Evolutionary conservation across 35 echinoderm and acorn worm species (phyloP).

Genomic region (Strongylocentrotus purpuratus): DNA sequence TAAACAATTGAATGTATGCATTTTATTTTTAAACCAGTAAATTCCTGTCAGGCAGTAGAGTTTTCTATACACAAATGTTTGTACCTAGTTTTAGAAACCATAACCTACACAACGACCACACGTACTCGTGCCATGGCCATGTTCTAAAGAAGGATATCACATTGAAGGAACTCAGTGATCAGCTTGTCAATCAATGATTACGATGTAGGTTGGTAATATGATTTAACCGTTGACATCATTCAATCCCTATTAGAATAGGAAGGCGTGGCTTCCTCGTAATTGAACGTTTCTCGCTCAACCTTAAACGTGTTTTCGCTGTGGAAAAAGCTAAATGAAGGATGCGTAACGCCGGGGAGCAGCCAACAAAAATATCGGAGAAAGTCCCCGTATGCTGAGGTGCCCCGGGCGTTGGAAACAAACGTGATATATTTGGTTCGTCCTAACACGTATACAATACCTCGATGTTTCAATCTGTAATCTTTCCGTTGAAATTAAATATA

Average conservation of each 20-base stretch:
- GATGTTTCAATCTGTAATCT: background rate
- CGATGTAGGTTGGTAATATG: background rate
- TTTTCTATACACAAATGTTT: too few relatives aligned
- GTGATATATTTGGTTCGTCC: background rate
- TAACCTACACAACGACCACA: background rate
- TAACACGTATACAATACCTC: background rate
- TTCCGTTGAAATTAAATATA: background rate
- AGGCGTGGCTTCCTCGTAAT: slow-evolving; percentile 7
- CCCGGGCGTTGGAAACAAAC: background rate
- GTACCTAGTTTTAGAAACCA: background rate
- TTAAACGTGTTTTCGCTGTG: background rate
- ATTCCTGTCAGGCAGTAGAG: too few relatives aligned
- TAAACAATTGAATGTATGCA: too few relatives aligned
- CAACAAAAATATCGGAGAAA: background rate
- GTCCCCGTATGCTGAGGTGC: background rate
- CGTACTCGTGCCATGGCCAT: background rate
- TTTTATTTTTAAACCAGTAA: too few relatives aligned
- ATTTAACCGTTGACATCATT: background rate
- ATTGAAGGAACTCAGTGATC: slow-evolving; percentile 4
- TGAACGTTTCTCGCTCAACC: slow-evolving; percentile 15
- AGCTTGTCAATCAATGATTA: background rate
- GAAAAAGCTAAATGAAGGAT: background rate
- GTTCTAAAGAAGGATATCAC: background rate
- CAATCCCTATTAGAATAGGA: slow-evolving; percentile 17
- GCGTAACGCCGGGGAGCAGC: background rate